Evolutionary conservation across 2,797 vertebrate genomes (phyloP).

Genomic region (Peromyscus nudipes): DNA sequence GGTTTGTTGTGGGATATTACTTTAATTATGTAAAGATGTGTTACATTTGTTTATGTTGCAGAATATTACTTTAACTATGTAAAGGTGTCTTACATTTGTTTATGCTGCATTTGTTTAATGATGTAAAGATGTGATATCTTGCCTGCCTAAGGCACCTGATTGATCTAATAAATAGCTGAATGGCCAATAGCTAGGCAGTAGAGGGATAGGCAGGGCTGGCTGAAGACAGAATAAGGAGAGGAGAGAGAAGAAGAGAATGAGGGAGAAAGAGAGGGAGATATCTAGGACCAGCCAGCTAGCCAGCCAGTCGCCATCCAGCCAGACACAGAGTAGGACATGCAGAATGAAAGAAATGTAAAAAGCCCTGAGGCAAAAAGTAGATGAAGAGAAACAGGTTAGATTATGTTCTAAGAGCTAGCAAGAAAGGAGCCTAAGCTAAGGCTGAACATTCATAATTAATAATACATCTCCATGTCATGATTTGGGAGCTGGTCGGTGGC

Average conservation of each 20-base stretch:
- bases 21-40: no score
- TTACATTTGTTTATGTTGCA: no score
- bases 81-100: no score
- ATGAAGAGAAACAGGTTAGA: background rate
- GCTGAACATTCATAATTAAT: background rate
- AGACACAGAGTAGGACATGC: background rate
- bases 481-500: background rate
- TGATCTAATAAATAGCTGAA: background rate
- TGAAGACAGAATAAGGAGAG: background rate
- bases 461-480: background rate
- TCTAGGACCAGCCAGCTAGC: no score
- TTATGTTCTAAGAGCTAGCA: background rate
- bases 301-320: background rate
- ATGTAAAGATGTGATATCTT: no score
- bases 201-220: background rate
- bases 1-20: background rate
- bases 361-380: background rate
- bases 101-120: no score
- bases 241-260: background rate
- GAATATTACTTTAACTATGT: no score
- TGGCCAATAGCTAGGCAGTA: background rate
- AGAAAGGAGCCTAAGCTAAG: background rate
- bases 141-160: background rate
- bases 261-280: background rate
- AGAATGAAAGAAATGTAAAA: background rate